These are phyloP conservation scores for Acridotheres tristis DNA, from an alignment of 2,797 vertebrate species.

Conservation along the genomic window DNA sequence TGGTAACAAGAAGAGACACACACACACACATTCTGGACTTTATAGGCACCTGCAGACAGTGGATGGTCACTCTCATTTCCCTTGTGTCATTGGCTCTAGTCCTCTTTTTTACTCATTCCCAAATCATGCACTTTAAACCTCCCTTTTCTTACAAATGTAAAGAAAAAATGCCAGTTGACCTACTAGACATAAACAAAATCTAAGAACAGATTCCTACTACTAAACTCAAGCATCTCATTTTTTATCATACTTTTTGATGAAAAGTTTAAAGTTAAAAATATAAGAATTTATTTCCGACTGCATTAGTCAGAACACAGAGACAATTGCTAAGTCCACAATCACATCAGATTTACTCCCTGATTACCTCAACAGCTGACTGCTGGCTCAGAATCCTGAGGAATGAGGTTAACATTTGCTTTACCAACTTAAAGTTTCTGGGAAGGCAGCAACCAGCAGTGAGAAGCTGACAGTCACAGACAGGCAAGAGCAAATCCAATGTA, in stretches of 20 bases:
- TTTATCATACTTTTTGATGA: neutral
- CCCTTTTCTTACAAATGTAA: neutral
- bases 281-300: neutral
- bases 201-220: neutral
- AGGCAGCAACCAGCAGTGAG: neutral
- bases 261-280: neutral
- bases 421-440: neutral
- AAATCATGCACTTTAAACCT: neutral
- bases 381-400: neutral
- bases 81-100: neutral
- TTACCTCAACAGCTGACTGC: neutral
- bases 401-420: neutral
- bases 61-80: neutral
- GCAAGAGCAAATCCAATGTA: neutral
- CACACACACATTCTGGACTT: neutral
- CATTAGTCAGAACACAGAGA: neutral
- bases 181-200: rapidly evolving
- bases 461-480: neutral
- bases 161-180: neutral
- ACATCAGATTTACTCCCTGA: neutral
- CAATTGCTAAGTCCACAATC: neutral
- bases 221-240: neutral
- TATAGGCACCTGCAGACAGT: neutral
- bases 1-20: neutral
- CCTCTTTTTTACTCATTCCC: neutral